Base-by-base conservation (phyloP, 1,140 invertebrate species). In the Lasioglossum baleicum region DNA sequence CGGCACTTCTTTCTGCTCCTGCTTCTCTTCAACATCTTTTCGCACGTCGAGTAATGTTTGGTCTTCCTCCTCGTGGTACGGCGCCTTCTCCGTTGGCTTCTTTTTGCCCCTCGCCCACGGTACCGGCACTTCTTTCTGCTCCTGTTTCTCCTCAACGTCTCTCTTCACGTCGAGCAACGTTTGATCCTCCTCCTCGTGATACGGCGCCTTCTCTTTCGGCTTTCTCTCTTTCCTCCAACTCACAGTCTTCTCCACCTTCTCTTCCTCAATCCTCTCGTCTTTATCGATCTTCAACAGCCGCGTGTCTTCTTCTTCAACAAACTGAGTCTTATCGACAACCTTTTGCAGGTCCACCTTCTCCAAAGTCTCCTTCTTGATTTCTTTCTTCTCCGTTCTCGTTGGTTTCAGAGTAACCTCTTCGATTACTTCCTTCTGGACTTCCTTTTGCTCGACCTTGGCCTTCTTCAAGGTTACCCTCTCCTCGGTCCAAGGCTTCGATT, bases 371-470 rank as follows among this genome's bases (percentile, higher is more conserved):
- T 81, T 91, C 87, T 31, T 67, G 2, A 87, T 74, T 80, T 86
- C 75, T 80, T 83, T 87, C n/a, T 89, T 89, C 53, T 87, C 81
- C 56, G 90, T 90, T 83, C 92, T 92, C 2, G 93, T 91, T 17
- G 94, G 94, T 80, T 94, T 94, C 15, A 95, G 83, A 82, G 93
- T 66, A 2, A 87, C 73, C 60, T 88, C 84, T 58, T 90, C 88
- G 0, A 90, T 1, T 20, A 31, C 79, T 85, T 89, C 86, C 53
- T 88, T 88, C 0, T 68, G 73, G 40, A 87, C 67, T 66, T 88
- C 83, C 76, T 87, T 90, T 48, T 87, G 88, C 35, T 90, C 85
- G 6, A 84, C 84, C 61, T 75, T 84, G 0, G 87, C 65, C 75
- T 81, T 90, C 73, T 92, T 92, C 7, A 92, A 67, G 11, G 80